Conservation (phyloP, 2,888 invertebrate genomes). For the Hyalella azteca region DNA sequence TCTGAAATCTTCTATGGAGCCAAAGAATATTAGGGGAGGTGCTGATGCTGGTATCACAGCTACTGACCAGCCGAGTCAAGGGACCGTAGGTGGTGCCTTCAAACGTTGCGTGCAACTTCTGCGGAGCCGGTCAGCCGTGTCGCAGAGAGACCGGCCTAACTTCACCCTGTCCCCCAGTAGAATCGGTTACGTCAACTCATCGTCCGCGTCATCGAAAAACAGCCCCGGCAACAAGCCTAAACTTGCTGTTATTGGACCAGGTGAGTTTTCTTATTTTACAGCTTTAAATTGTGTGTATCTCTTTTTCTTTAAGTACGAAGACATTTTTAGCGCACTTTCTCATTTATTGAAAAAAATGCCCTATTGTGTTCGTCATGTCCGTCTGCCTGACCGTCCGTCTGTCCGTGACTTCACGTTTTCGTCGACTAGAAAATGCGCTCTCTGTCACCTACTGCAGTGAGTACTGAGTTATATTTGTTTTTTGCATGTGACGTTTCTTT, state of each 20-base stretch:
- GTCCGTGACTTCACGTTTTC: background rate
- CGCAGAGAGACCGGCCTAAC: constrained; percentile 48
- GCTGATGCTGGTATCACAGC: no score
- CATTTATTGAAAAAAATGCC: background rate
- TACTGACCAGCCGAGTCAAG: constrained; percentile 13
- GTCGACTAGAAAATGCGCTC: background rate
- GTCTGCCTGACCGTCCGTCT: background rate
- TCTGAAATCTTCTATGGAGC: no score
- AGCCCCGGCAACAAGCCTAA: background rate
- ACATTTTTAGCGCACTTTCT: background rate
- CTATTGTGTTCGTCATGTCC: background rate
- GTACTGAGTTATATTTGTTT: background rate
- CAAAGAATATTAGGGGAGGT: no score
- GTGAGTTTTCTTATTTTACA: background rate
- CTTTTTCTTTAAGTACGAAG: background rate
- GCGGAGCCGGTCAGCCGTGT: constrained; percentile 51
- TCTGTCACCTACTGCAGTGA: background rate
- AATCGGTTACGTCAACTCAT: background rate
- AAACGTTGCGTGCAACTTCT: constrained; percentile 49
- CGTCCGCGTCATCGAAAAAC: background rate
- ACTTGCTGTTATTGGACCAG: constrained; percentile 29
- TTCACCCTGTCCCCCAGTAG: constrained; percentile 6
- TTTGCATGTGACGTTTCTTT: background rate
- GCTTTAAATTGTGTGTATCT: background rate
- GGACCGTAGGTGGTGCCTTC: constrained; percentile 46